Conservation (phyloP, 2,113 vertebrate genomes). For the Castor canadensis region DNA sequence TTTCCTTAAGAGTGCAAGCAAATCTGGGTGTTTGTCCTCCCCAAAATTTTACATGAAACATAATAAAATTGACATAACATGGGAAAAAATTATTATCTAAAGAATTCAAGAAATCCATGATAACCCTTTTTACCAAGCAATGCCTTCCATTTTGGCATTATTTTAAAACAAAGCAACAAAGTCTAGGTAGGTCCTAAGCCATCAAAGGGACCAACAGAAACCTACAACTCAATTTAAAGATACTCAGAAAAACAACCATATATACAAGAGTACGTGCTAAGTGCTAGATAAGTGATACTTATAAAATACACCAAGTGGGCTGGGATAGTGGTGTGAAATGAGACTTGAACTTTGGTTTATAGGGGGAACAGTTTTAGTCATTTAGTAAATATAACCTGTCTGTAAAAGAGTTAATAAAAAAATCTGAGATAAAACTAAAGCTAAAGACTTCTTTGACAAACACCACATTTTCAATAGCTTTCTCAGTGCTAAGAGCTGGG, state of each 20-base stretch:
- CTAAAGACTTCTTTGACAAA: neutral
- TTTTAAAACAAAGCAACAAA: neutral
- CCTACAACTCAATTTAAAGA: neutral
- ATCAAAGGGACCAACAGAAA: neutral
- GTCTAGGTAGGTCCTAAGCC: neutral
- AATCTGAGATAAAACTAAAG: neutral
- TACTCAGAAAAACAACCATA: neutral
- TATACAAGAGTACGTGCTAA: neutral
- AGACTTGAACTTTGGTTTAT: neutral
- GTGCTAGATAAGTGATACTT: neutral
- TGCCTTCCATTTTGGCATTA: neutral
- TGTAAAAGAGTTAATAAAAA: neutral
- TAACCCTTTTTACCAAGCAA: neutral
- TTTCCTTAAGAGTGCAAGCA: too few relatives aligned
- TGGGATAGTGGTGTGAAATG: neutral
- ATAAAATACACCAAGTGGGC: neutral
- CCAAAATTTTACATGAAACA: too few relatives aligned
- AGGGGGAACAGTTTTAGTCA: neutral
- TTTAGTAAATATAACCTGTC: neutral
- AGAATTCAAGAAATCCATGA: neutral
- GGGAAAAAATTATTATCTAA: too few relatives aligned
- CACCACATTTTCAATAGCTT: neutral
- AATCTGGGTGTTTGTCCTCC: too few relatives aligned
- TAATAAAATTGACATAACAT: too few relatives aligned
- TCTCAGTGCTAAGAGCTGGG: neutral